phyloP scores from a whole-genome alignment of 2,797 vertebrate genomes.

The Bovichtus variegatus region DNA sequence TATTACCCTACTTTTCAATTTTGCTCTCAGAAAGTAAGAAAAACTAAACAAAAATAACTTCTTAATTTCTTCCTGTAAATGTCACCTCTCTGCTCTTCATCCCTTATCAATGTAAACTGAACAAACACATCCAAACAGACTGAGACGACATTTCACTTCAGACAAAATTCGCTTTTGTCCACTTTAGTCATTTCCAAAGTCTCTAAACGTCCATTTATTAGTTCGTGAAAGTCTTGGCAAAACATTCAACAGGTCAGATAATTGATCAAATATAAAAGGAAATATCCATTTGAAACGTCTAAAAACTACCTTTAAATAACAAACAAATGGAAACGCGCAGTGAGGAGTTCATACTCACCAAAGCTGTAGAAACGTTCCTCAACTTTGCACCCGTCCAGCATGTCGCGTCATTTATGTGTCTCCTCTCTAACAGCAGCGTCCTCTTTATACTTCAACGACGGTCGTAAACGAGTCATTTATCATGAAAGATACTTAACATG shows the following conservation, averaged over 20 bases:
- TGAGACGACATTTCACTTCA: neutral
- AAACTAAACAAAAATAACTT: neutral
- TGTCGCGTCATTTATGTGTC: neutral
- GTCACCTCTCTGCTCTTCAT: neutral
- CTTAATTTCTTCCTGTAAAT: neutral
- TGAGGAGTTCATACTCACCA: slow-evolving; percentile 30
- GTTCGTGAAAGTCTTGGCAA: neutral
- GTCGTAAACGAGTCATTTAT: neutral
- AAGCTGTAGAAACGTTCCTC: neutral
- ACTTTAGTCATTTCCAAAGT: neutral
- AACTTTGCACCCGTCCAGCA: neutral
- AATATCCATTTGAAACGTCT: no score
- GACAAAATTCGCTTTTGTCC: neutral
- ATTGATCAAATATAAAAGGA: neutral
- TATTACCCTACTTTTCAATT: neutral
- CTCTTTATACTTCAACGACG: neutral
- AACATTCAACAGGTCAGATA: neutral
- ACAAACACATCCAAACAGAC: neutral
- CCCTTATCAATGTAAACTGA: neutral
- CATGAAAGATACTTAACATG: fast-evolving
- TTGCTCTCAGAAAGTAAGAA: neutral
- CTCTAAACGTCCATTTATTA: neutral
- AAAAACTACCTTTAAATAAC: no score
- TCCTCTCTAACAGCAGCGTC: neutral
- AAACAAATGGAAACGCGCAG: neutral